Evolutionary conservation across 2,797 vertebrate genomes (phyloP).

Genomic region (Platyrinchus mystaceus): DNA sequence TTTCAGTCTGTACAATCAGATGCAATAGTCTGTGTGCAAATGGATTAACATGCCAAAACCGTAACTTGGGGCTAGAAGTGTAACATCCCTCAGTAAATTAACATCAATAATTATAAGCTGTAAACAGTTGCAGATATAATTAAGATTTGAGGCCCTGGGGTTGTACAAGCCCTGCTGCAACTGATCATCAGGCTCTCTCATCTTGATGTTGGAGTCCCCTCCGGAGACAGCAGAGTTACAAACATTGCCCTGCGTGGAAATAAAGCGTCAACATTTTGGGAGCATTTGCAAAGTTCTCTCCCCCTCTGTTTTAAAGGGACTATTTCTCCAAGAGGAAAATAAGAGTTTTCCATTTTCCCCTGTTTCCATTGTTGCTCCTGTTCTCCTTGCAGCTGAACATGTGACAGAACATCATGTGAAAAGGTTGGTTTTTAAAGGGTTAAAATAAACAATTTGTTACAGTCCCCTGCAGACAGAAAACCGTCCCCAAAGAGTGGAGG

Average conservation of each 20-base stretch:
- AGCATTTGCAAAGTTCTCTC: neutral
- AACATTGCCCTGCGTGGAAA: neutral
- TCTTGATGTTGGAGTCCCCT: slow-evolving; percentile 36
- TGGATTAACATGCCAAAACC: slow-evolving; percentile 49
- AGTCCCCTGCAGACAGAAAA: neutral
- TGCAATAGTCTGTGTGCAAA: neutral
- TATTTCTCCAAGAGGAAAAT: neutral
- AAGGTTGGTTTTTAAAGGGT: neutral
- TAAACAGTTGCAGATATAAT: slow-evolving; percentile 71
- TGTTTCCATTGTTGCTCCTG: neutral
- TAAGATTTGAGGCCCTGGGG: slow-evolving; percentile 66
- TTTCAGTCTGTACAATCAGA: neutral
- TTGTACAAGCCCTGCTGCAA: slow-evolving; percentile 16
- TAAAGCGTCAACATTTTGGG: neutral
- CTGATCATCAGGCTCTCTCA: slow-evolving; percentile 10
- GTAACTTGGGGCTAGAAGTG: slow-evolving; percentile 54
- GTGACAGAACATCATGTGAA: neutral
- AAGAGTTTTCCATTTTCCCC: neutral
- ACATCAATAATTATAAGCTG: slow-evolving; percentile 69
- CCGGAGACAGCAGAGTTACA: neutral
- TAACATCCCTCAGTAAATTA: slow-evolving; percentile 69
- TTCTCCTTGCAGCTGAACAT: neutral
- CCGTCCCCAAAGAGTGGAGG: neutral
- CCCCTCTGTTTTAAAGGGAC: neutral
- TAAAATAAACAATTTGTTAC: neutral